These are phyloP conservation scores for Halictus ligatus DNA, from an alignment of 2,888 invertebrate species.

Conservation along the genomic window DNA sequence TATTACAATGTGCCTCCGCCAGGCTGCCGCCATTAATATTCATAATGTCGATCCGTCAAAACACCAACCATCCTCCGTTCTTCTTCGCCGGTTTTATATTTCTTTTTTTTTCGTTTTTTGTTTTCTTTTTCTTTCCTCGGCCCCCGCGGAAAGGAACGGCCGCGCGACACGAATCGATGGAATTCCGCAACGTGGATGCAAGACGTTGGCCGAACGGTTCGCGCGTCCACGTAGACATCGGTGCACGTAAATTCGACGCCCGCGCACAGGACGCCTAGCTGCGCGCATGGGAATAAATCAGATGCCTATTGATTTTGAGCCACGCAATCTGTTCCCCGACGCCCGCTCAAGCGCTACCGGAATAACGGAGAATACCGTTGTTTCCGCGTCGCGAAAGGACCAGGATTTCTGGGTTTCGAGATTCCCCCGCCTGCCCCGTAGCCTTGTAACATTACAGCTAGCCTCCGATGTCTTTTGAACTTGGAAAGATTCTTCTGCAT, in stretches of 20 bases:
- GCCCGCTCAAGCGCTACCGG: constrained; percentile 31
- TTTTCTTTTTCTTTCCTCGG: not conserved
- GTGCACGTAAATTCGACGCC: constrained; percentile 52
- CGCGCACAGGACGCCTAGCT: constrained; percentile 43
- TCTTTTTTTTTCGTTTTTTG: constrained; percentile 14
- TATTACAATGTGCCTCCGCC: constrained; percentile 61
- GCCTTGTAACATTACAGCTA: not conserved
- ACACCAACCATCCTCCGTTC: constrained; percentile 44
- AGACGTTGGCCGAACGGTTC: constrained; percentile 16
- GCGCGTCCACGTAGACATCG: constrained; percentile 1
- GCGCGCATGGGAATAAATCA: constrained; percentile 74
- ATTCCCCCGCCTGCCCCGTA: too few species aligned
- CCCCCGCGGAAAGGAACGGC: constrained; percentile 7
- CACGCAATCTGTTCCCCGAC: constrained; percentile 71
- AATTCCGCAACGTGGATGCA: constrained; percentile 14
- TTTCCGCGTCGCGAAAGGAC: not conserved
- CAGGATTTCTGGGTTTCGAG: constrained; percentile 8
- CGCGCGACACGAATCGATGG: constrained; percentile 17
- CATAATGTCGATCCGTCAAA: constrained; percentile 72
- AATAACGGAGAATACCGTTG: constrained; percentile 35
- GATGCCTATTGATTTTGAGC: constrained; percentile 75
- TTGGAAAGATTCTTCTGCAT: not conserved
- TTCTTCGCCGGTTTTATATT: constrained; percentile 4
- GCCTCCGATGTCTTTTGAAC: not conserved
- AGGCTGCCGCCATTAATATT: constrained; percentile 66